Evolutionary conservation across 2,888 invertebrate species (phyloP), one percentile per base, ranked within the genome.

Genomic region (Mythimna vitellina): DNA sequence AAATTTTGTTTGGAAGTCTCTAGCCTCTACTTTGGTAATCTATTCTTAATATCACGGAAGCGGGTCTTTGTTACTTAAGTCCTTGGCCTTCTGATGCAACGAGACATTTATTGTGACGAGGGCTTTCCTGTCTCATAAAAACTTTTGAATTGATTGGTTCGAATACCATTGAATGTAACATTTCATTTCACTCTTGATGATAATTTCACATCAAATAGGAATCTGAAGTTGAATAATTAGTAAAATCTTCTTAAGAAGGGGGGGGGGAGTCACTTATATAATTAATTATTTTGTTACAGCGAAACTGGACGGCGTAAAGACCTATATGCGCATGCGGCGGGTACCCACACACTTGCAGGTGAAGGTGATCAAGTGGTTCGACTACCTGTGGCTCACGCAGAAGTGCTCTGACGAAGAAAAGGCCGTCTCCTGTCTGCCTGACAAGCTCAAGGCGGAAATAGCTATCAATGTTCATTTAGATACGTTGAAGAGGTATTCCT

Each of bases 381-480:
- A 99, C 97, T 99, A 99, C 95, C 97, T 99, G 90, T 99, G 99
- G 99, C 97, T 99, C 90, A 99, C 99, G 85, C 99, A 99, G 96
- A 99, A 99, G 96, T 99, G 99, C 92, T 99, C 99, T 35, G 99
- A 99, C 93, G 99, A 99, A 94, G 99, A 99, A 94, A 98, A 98
- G 94, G 99, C 99, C 73, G 99, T 99, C 88, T 98, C 98, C 91
- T 99, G 99, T 96, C 97, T 99, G 91, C 99, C 99, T 95, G 99
- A 99, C 96, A 99, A 99, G 96, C 97, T 99, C 89, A 99, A 99
- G 96, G 99, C 99, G 77, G 99, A 99, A 96, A 99, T 99, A 91
- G 99, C 99, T 91, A 99, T 99, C 96, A 99, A 99, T 96, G 99
- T 99, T 88, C 99, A 99, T 95, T 97, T 99, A 96, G 99, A 99